These are phyloP conservation scores for Cryptotermes secundus DNA, from an alignment of 1,140 invertebrate species.

Conservation along the genomic window DNA sequence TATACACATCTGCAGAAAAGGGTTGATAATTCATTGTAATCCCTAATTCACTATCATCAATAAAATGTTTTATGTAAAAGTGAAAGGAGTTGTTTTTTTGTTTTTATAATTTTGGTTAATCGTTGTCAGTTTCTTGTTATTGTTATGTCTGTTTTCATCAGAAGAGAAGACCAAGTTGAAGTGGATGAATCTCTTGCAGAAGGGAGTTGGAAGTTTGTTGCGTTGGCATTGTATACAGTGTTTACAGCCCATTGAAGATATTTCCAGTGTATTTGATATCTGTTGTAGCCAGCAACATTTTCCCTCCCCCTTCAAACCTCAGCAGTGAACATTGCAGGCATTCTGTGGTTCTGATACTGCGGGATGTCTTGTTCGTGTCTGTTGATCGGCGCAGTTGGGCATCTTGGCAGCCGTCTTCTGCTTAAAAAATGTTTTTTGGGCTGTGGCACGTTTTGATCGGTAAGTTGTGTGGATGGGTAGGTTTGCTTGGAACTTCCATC, in stretches of 20 bases:
- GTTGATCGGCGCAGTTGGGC: not conserved
- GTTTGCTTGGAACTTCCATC: not conserved
- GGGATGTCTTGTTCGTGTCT: too few relatives aligned
- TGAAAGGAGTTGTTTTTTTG: not conserved
- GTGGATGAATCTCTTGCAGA: not conserved
- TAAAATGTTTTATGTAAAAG: slow-evolving; percentile 15
- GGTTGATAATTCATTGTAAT: slow-evolving; percentile 9
- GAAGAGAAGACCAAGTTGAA: not conserved
- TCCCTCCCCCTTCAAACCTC: too few relatives aligned
- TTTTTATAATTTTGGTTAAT: not conserved
- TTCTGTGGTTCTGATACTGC: too few relatives aligned
- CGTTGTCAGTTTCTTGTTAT: not conserved
- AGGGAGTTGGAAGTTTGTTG: not conserved
- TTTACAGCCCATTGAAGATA: not conserved
- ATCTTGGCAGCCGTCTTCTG: slow-evolving; percentile 4
- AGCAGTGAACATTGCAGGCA: not conserved
- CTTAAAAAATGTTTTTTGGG: not conserved
- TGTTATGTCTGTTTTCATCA: not conserved
- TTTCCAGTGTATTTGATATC: not conserved
- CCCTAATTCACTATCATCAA: not conserved
- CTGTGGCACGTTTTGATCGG: not conserved
- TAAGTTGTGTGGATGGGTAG: not conserved
- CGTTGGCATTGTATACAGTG: not conserved
- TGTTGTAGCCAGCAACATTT: slow-evolving; percentile 6
- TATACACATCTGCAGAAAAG: not conserved